Conservation (phyloP, 2,797 vertebrate species). For the Peromyscus aztecus region DNA sequence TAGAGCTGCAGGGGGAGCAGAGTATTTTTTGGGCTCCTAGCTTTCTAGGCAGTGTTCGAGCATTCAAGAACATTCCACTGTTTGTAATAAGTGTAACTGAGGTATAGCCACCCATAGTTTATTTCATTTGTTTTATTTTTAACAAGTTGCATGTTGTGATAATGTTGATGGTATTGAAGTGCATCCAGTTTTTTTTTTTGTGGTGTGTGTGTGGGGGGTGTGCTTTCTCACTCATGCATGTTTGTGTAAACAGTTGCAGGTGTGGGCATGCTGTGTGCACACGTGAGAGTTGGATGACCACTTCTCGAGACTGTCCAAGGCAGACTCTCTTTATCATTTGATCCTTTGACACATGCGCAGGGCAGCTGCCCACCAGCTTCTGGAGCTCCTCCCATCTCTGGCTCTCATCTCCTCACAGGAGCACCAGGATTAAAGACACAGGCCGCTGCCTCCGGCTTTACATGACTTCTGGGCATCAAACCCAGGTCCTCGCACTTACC, state of each 20-base stretch:
- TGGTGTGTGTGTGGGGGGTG: too few relatives aligned
- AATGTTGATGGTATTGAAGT: not conserved
- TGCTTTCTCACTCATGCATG: not conserved
- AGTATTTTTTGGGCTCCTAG: not conserved
- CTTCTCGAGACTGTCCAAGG: not conserved
- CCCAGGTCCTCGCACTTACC: not conserved
- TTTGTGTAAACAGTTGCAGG: not conserved
- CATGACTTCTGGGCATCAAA: not conserved
- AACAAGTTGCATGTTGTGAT: not conserved
- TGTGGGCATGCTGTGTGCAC: not conserved
- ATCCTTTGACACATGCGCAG: not conserved
- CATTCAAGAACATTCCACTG: not conserved
- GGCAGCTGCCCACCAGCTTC: not conserved
- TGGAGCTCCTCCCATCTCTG: not conserved
- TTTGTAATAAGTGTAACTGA: too few relatives aligned
- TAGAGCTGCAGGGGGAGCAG: not conserved
- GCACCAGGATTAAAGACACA: not conserved
- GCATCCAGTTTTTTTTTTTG: too few relatives aligned
- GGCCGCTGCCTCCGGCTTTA: not conserved
- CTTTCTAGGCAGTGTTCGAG: too few relatives aligned
- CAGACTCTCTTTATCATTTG: not conserved
- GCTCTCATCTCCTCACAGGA: too few relatives aligned
- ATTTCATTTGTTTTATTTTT: not conserved
- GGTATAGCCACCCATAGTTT: not conserved
- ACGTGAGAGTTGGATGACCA: not conserved